Percentiles rank a stretch among this genome's conserved stretches.
These are phyloP conservation scores for Bactericera cockerelli DNA, from an alignment of 1,140 invertebrate species.

Conservation along the genomic window DNA sequence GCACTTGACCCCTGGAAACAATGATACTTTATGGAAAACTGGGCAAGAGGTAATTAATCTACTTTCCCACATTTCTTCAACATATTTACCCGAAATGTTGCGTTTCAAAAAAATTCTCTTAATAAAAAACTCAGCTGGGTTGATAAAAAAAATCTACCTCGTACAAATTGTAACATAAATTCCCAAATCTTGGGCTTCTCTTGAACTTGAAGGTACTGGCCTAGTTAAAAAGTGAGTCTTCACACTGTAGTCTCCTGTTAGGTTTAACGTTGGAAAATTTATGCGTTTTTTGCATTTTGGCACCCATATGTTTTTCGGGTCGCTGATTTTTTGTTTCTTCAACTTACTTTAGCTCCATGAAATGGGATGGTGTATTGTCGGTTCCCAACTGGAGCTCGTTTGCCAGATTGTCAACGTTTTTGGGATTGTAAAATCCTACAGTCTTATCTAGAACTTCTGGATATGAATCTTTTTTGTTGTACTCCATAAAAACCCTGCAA, in stretches of 20 bases:
- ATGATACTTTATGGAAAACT: slow-evolving; percentile 15
- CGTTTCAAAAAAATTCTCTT: neutral
- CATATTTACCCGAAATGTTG: neutral
- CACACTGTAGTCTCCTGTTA: too few relatives aligned
- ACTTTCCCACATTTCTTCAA: neutral
- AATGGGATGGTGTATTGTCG: slow-evolving; percentile 52
- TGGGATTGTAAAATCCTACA: slow-evolving; percentile 77
- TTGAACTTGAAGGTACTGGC: too few relatives aligned
- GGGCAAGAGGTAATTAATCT: slow-evolving; percentile 9
- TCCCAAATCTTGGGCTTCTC: too few relatives aligned
- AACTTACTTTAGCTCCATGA: slow-evolving; percentile 53
- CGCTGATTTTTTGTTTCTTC: too few relatives aligned
- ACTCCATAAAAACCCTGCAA: slow-evolving; percentile 53
- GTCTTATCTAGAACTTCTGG: slow-evolving; percentile 70
- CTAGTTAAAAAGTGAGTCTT: too few relatives aligned
- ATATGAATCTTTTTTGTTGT: slow-evolving; percentile 55
- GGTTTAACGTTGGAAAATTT: too few relatives aligned
- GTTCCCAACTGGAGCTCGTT: slow-evolving; percentile 47
- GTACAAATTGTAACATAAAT: too few relatives aligned
- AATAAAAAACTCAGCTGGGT: slow-evolving; percentile 15
- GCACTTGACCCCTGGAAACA: slow-evolving; percentile 48
- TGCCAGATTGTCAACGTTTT: slow-evolving; percentile 63
- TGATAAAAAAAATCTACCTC: slow-evolving; percentile 19
- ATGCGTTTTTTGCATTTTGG: too few relatives aligned
- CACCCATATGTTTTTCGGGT: too few relatives aligned